Evolutionary conservation across 30 jellyfish, hydroid and myxozoan species (phyloP), one percentile per base, ranked within the genome.

Genomic region (Aurelia sp.): DNA sequence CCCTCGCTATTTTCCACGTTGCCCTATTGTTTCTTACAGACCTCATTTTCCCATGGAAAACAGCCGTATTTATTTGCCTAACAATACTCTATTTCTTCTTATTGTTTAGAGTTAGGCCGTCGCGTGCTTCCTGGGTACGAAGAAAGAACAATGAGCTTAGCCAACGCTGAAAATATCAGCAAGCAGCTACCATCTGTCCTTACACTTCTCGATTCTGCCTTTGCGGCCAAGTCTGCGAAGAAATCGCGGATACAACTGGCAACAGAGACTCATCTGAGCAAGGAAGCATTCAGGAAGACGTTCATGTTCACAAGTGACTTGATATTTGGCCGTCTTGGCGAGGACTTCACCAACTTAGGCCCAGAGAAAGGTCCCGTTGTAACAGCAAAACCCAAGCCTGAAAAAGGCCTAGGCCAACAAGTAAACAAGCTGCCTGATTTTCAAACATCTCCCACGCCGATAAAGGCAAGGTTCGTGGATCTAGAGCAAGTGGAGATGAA

Each of bases 271-370:
- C 75, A 77, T 24, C 76, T 73, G 33, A 41, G 82, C 88, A 73
- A 84, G 60, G 93, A 73, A 63, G 81, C 88, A 18, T 61, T 61
- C 88, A 63, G 85, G 82, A 84, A 78, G 83, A 81, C 90, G 35
- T 90, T 90, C 71, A 90, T 70, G 90, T 90, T 90, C 64, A 85
- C 97, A 41, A 90, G 97, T 82, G 97, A 90, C 74, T 82, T 90
- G 82, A 90, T 90, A 52, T 90, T 90, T 61, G 97, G 92, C 76
- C 91, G 90, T 27, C 94, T 90, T 18, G 89, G 81, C 69, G 97
- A 81, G 40, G 61, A 71, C 48, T 50, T 69, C 66, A 59, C 66
- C 74, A 81, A 68, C 66, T 60, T 63, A 75, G 85, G 85, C 90
- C 87, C 72, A 18, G 82, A 67, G 47, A 38, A 16, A 38, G 71